phyloP scores from a whole-genome alignment of 2,888 invertebrate species.

The Latrodectus hesperus region DNA sequence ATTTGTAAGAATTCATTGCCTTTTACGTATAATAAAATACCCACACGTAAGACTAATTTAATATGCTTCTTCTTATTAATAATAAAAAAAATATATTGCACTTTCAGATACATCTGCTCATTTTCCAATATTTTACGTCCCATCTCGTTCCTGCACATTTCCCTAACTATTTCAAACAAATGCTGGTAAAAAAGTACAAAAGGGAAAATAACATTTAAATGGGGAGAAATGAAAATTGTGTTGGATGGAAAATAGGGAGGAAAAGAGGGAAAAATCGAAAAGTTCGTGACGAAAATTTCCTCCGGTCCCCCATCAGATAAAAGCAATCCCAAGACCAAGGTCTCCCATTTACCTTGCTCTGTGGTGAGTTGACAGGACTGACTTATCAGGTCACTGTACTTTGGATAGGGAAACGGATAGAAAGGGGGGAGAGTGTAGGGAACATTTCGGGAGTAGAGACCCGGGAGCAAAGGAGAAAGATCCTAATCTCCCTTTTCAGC shows the following conservation, averaged over 20 bases:
- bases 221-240: neutral
- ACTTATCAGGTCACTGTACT: slow-evolving; percentile 51
- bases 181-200: no score
- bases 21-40: no score
- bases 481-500: slow-evolving; percentile 55
- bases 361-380: slow-evolving; percentile 36
- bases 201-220: no score
- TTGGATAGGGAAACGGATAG: slow-evolving; percentile 13
- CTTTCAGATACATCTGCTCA: no score
- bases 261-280: neutral
- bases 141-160: no score
- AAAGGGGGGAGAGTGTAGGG: neutral
- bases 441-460: slow-evolving; percentile 5
- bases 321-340: slow-evolving; percentile 1
- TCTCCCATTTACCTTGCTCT: slow-evolving; percentile 13
- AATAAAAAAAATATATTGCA: no score
- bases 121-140: no score
- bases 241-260: neutral
- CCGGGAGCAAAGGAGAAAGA: slow-evolving; percentile 33
- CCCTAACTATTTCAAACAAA: no score
- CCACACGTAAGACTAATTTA: no score
- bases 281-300: neutral
- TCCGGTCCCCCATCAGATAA: slow-evolving; percentile 11
- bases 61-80: no score
- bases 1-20: no score